These are phyloP conservation scores for Saguinus midas DNA, from an alignment of 2,113 vertebrate genomes.

Conservation along the genomic window DNA sequence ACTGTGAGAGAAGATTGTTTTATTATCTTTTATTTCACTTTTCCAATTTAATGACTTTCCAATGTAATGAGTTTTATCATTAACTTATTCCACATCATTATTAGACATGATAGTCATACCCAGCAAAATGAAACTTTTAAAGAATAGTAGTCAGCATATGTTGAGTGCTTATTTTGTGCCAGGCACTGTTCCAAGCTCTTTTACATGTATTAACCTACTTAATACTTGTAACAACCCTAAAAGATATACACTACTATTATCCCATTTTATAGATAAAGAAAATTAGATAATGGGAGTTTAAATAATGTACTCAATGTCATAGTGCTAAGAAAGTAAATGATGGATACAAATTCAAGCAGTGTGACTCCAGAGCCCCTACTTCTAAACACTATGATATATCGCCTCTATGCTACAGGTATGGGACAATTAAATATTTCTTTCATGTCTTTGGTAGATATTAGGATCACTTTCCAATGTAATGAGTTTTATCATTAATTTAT, in stretches of 20 bases:
- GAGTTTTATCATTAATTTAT: conserved; percentile 60
- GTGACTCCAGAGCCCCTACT: background rate
- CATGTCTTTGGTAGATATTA: background rate
- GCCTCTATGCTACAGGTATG: background rate
- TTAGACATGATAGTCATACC: conserved; percentile 45
- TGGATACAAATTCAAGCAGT: conserved; percentile 19
- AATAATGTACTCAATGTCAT: conserved; percentile 4
- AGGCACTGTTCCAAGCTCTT: conserved; percentile 35
- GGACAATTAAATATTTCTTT: conserved; percentile 21
- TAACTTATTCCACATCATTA: conserved; percentile 46
- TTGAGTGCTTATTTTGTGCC: conserved; percentile 12
- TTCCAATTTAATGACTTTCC: conserved; percentile 65
- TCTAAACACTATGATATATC: conserved; percentile 11
- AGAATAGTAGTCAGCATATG: conserved; percentile 50
- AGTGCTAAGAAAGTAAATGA: conserved; percentile 42
- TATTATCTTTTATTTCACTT: conserved; percentile 53
- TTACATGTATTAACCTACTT: conserved; percentile 48
- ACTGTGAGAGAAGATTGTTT: conserved; percentile 61
- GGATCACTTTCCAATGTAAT: conserved; percentile 56
- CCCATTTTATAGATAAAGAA: conserved; percentile 39
- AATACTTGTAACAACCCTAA: conserved; percentile 42
- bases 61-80: conserved; percentile 60
- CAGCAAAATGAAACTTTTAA: conserved; percentile 63
- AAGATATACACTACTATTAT: conserved; percentile 9
- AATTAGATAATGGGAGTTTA: conserved; percentile 33